These are phyloP conservation scores for Poecile atricapillus DNA, from an alignment of 2,113 vertebrate genomes.

Conservation along the genomic window DNA sequence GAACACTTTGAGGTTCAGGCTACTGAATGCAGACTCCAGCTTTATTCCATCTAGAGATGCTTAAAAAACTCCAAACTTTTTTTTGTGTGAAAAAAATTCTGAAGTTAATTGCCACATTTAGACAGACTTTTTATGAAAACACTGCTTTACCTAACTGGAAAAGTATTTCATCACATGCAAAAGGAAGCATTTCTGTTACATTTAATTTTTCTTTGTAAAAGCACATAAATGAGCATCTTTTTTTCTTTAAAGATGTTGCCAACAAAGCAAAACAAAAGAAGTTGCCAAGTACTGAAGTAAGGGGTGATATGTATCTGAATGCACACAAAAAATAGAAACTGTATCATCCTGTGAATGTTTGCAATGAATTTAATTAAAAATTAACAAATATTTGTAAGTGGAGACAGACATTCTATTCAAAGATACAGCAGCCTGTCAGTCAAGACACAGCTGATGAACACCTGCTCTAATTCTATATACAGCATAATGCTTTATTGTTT, in stretches of 20 bases:
- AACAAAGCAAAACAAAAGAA: not conserved
- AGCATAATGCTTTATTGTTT: constrained; percentile 18
- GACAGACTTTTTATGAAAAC: not conserved
- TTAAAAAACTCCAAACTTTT: not conserved
- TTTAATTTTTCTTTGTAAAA: not conserved
- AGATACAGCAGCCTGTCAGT: constrained; percentile 10
- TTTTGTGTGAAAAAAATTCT: not conserved
- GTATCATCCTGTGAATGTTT: not conserved
- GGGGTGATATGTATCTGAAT: not conserved
- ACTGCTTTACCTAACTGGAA: not conserved
- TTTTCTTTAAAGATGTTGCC: not conserved
- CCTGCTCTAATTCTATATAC: constrained; percentile 30
- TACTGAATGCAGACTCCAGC: not conserved
- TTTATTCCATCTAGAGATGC: not conserved
- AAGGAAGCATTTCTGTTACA: not conserved
- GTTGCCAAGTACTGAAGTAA: not conserved
- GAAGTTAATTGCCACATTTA: not conserved
- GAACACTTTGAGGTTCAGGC: not conserved
- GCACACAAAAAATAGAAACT: not conserved
- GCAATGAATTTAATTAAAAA: constrained; percentile 37
- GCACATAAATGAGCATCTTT: not conserved
- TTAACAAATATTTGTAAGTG: constrained; percentile 21
- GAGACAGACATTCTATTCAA: constrained; percentile 2
- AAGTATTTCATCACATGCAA: not conserved
- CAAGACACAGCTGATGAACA: constrained; percentile 25